These are phyloP conservation scores for Rhysida immarginata DNA, from an alignment of 1,140 invertebrate species.

Conservation along the genomic window DNA sequence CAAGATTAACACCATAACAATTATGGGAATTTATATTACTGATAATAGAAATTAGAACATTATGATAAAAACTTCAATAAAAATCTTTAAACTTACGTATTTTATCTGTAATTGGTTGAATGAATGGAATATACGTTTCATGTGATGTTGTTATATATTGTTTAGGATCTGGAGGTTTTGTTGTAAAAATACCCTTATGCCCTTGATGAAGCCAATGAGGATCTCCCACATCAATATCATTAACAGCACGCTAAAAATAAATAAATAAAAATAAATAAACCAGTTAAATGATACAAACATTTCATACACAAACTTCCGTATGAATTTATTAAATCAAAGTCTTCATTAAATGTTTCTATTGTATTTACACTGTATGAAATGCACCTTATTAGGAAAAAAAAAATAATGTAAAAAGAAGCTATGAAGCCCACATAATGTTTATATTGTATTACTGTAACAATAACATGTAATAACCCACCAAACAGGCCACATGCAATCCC, in stretches of 20 bases:
- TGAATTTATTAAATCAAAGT: background rate
- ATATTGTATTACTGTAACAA: no score
- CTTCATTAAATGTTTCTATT: background rate
- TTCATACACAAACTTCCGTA: background rate
- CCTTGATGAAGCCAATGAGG: background rate
- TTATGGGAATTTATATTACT: background rate
- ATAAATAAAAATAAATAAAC: background rate
- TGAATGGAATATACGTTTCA: background rate
- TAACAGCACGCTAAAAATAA: background rate
- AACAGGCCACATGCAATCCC: no score
- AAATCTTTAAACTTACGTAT: background rate
- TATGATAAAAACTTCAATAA: background rate
- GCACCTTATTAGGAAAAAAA: no score
- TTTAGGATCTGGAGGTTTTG: background rate
- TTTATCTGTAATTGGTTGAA: background rate
- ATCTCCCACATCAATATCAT: background rate
- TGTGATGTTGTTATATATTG: background rate
- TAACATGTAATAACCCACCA: no score
- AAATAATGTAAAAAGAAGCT: no score
- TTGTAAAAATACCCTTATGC: background rate
- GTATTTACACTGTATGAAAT: background rate
- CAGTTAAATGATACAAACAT: background rate
- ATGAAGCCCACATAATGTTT: background rate
- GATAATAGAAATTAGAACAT: background rate
- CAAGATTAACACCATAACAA: background rate